phyloP scores from a whole-genome alignment of 2,797 vertebrate genomes.

The Hyperoplus lanceolatus region DNA sequence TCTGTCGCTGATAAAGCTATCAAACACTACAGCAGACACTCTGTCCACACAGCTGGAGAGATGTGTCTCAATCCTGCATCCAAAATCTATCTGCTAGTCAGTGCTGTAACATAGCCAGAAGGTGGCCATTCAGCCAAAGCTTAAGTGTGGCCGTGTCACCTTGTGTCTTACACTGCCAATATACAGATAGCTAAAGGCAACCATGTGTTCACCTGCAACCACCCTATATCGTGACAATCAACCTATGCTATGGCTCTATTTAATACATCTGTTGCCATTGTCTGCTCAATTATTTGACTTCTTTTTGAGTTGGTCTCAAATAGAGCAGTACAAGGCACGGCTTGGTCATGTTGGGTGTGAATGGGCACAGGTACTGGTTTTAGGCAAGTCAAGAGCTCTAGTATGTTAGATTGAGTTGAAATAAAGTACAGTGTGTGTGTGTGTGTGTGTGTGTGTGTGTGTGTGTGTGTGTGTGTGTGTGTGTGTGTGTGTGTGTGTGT shows the following conservation, averaged over 20 bases:
- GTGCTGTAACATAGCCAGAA: slow-evolving; percentile 29
- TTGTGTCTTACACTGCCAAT: slow-evolving; percentile 17
- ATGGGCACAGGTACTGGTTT: too few species aligned
- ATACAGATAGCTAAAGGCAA: slow-evolving; percentile 25
- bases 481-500: too few species aligned
- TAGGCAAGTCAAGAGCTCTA: too few species aligned
- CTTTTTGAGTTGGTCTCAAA: too few species aligned
- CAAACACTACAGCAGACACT: slow-evolving; percentile 37
- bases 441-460: neutral
- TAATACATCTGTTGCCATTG: neutral
- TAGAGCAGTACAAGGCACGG: too few species aligned
- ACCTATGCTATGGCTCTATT: neutral
- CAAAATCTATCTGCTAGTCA: slow-evolving; percentile 30
- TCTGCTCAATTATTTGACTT: too few species aligned
- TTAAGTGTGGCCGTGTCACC: slow-evolving; percentile 60
- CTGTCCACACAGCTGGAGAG: slow-evolving; percentile 30
- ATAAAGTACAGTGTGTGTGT: neutral
- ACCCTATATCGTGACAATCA: neutral
- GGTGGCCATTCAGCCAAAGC: slow-evolving; percentile 41
- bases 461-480: too few species aligned
- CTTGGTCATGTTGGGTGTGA: too few species aligned
- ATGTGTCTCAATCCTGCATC: slow-evolving; percentile 33
- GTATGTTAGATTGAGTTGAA: neutral
- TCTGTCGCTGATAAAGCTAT: slow-evolving; percentile 54
- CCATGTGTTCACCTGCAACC: neutral